phyloP scores from a whole-genome alignment of 2,888 invertebrate genomes.

The Plutella xylostella region DNA sequence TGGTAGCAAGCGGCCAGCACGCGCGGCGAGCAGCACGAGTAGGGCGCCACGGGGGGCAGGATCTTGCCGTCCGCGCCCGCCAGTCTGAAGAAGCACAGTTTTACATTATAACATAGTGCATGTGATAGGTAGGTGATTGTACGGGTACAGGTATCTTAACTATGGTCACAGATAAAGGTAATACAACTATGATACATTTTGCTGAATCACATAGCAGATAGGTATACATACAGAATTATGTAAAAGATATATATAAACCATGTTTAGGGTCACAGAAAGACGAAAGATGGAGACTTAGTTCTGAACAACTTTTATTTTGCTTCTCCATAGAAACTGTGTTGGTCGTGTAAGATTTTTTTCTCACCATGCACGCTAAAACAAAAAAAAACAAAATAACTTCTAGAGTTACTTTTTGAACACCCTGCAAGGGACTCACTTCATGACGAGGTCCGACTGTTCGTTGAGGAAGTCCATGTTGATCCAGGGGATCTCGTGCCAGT shows the following conservation, averaged over 20 bases:
- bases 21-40: slow-evolving; percentile 71
- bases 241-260: too few species aligned
- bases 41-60: slow-evolving; percentile 64
- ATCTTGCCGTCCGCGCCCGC: slow-evolving; percentile 56
- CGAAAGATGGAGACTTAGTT: not conserved
- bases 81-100: slow-evolving; percentile 31
- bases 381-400: not conserved
- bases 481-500: slow-evolving; percentile 73
- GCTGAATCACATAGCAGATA: too few species aligned
- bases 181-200: too few species aligned
- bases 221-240: too few species aligned
- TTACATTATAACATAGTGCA: not conserved
- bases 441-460: slow-evolving; percentile 44
- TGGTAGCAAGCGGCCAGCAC: slow-evolving; percentile 72
- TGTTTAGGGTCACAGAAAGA: not conserved
- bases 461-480: slow-evolving; percentile 64
- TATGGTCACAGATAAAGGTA: too few species aligned
- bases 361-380: too few species aligned
- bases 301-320: too few species aligned
- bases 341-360: too few species aligned
- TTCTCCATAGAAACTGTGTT: too few species aligned
- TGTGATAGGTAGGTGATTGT: too few species aligned
- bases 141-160: too few species aligned
- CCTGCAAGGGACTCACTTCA: slow-evolving; percentile 32
- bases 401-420: not conserved